phyloP scores from a whole-genome alignment of 2,113 vertebrate genomes.

The Eclectus roratus region DNA sequence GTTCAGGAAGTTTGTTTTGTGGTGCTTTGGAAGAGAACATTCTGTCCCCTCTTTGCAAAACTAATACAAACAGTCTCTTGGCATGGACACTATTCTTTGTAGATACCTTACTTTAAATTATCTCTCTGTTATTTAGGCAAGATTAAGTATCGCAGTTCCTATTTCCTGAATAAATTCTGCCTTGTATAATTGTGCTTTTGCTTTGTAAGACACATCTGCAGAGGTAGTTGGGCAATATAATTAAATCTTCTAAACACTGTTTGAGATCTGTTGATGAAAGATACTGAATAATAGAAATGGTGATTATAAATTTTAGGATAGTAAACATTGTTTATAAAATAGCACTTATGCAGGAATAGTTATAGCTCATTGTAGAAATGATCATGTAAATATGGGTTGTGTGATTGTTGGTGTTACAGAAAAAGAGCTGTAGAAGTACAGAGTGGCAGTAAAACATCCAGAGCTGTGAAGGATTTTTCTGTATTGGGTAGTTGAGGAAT shows the following conservation, averaged over 20 bases:
- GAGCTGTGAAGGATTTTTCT: background rate
- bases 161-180: conserved; percentile 22
- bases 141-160: background rate
- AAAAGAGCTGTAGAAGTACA: background rate
- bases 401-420: background rate
- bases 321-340: background rate
- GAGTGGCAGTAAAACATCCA: background rate
- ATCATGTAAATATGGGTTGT: background rate
- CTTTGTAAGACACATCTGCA: background rate
- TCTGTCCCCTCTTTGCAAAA: conserved; percentile 22
- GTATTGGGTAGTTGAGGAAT: background rate
- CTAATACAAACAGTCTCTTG: conserved; percentile 30
- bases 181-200: background rate
- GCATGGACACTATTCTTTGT: background rate
- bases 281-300: background rate
- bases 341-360: background rate
- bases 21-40: conserved; percentile 24
- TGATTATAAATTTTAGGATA: background rate
- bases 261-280: background rate
- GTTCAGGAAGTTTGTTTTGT: conserved; percentile 57
- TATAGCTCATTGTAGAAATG: background rate
- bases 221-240: background rate
- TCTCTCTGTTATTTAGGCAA: conserved; percentile 1
- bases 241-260: background rate
- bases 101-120: conserved; percentile 30